Base-by-base conservation (phyloP, 2,888 invertebrate genomes). In the Hirtodrosophila confusa region DNA sequence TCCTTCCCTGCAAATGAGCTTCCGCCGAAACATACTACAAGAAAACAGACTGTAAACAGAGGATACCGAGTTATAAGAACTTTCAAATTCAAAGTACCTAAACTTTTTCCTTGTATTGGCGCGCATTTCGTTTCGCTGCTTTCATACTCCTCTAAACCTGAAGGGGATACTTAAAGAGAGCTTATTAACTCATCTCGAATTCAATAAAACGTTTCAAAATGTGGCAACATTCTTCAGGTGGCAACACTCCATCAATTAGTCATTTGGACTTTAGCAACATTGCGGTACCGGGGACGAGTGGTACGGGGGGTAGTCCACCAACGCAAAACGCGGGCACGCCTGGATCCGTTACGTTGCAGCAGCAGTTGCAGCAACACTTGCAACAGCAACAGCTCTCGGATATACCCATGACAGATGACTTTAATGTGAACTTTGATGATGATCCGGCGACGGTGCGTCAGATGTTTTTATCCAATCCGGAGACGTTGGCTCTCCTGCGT, bases 381-480 rank as follows among this genome's bases (percentile, higher is more conserved):
- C 68, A 64, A n/a, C 61, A 54, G 44, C 41, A 49, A 12, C 60
- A 61, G 48, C 65, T 78, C 5, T 50, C 69, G 39, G 82, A 85
- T 31, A 68, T 84, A 24, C 83, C 83, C n/a, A 44, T 62, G 75
- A 88, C 86, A 8, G 86, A 89, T 67, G 92, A 93, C 12, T 91
- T 91, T 41, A 89, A 91, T 65, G 90, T 92, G 4, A 91, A 91
- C 39, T 93, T 93, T 9, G 96, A 96, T 88, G 96, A 97, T 89
- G 96, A 97, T 92, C 97, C 97, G 6, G 95, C 95, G 12, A 93
- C 95, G 85, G 96, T 98, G 56, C 93, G 96, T 72, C 96, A 97
- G 87, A 96, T 97, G 95, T 95, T 98, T 83, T 91, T 97, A 41
- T 95, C 95, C 29, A 97, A 97, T 92, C 98, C 98, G 0, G 97